Evolutionary conservation across 2,797 vertebrate species (phyloP), one percentile per base, ranked within the genome.

Genomic region (Myripristis murdjan): DNA sequence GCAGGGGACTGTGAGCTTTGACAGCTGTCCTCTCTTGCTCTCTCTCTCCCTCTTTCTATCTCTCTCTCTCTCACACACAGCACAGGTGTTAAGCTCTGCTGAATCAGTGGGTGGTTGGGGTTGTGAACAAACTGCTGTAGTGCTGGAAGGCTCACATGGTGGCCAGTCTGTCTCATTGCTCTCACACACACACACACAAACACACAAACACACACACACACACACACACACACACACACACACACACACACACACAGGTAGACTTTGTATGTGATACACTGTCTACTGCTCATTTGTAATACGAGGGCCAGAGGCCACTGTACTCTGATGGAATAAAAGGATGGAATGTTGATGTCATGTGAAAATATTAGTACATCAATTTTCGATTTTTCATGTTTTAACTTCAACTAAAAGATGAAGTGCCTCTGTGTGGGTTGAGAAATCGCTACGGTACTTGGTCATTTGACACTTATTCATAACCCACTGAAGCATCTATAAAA

Each of bases 11-110:
- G 86, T 57, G 80, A 87, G 80, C 79, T 84, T 79, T 80, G 80
- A 86, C 87, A 89, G 89, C 81, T 88, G 87, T 79, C 86, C 86
- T 61, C 59, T 64, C 73, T 79, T 63, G 53, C 56, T 70, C 63
- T 62, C 61, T 63, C 67, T 75, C 60, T 65, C 68, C n/a, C 69
- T 73, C 41, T 79, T 51, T 47, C 67, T 56, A 23, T 39, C 60
- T 52, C 64, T 28, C 52, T 56, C 52, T 37, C 43, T 49, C 57
- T 53, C 33, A 33, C 49, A 64, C 55, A 69, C 18, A 2, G 20
- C 80, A 86, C 84, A 88, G 83, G 73, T 83, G 77, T 55, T 82
- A 51, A 54, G 56, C 0, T 41, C 41, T 65, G 75, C 72, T 61
- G 76, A 83, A 59, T 83, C 67, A 22, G 74, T 64, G 64, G 77